Base-by-base conservation (phyloP, 2,888 invertebrate species). In the Amiota mariae region DNA sequence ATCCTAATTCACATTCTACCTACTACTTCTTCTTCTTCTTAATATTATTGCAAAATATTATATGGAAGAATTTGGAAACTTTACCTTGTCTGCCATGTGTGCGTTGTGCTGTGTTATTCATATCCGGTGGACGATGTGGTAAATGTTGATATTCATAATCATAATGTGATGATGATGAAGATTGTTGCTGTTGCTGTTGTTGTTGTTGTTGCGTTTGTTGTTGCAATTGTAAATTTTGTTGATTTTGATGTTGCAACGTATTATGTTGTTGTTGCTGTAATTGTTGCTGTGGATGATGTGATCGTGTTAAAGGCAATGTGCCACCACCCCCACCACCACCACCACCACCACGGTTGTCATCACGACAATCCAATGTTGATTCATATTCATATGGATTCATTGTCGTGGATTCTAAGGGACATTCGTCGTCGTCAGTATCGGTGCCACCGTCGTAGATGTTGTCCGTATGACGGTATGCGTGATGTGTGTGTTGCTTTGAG, bases 321-420 rank as follows among this genome's bases (percentile, higher is more conserved):
- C 79, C 80, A 67, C 75, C 75, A 9, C 79, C 80, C 61, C 71
- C 80, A 46, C 88, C 88, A 76, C 89, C 85, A 75, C 79, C 51
- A 12, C 67, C 67, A 75, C 77, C 47, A 74, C 85, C 81, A 76
- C 85, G 84, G 77, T 85, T 85, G 79, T 84, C 86, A 81, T 90
- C 90, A 77, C 90, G 89, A 83, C 90, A 90, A 82, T 90, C 90
- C 81, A 89, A 87, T 80, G 90, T 89, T 71, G 90, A 89, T 83
- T 90, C 90, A 86, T 90, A 90, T 84, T 90, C 90, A 86, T 90
- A 90, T 79, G 90, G 88, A 89, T 89, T 90, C 90, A 90, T 90
- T 77, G 82, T 87, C 82, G 83, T 85, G 80, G 88, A 85, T 81
- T 88, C 88, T 86, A 86, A 82, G 77, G 88, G 88, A 88, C 89